Percentiles rank a stretch among this genome's conserved stretches.
Conservation (phyloP, 64 coral and sea anemone species). For the Montipora foliosa region DNA sequence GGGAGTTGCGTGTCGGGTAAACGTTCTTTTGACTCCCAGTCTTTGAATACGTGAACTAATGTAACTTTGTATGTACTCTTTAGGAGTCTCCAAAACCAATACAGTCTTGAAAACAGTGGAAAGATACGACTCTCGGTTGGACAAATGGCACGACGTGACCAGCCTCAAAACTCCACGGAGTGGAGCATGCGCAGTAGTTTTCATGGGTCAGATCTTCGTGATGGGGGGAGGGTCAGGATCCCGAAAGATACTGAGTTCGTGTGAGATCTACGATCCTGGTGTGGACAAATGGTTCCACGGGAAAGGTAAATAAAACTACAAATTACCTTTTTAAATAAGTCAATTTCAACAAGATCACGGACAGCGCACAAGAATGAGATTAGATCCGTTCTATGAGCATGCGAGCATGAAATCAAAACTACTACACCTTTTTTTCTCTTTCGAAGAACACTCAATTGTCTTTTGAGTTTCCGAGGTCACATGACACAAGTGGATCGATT, state of each 20-base stretch:
- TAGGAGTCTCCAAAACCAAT: constrained; percentile 73
- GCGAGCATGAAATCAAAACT: too few species aligned
- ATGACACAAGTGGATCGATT: too few species aligned
- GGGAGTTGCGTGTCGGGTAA: too few species aligned
- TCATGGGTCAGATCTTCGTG: constrained; percentile 71
- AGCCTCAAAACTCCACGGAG: constrained; percentile 78
- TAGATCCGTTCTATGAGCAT: too few species aligned
- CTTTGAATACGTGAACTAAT: not conserved
- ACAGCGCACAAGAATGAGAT: too few species aligned
- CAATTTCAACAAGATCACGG: too few species aligned
- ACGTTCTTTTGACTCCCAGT: too few species aligned
- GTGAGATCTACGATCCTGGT: constrained; percentile 86
- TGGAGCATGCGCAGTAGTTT: constrained; percentile 91
- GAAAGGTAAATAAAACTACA: constrained; percentile 47
- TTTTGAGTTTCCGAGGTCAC: too few species aligned
- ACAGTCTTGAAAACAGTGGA: constrained; percentile 74
- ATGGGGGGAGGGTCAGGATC: constrained; percentile 80
- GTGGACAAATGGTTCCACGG: constrained; percentile 75
- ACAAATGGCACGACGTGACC: constrained; percentile 72
- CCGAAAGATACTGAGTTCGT: constrained; percentile 54
- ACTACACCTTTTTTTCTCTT: too few species aligned
- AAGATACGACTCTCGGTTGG: constrained; percentile 64
- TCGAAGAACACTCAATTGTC: too few species aligned
- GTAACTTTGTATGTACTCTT: not conserved
- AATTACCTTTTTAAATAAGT: too few species aligned